phyloP scores from a whole-genome alignment of 2,113 vertebrate species.

The Tachycineta bicolor region DNA sequence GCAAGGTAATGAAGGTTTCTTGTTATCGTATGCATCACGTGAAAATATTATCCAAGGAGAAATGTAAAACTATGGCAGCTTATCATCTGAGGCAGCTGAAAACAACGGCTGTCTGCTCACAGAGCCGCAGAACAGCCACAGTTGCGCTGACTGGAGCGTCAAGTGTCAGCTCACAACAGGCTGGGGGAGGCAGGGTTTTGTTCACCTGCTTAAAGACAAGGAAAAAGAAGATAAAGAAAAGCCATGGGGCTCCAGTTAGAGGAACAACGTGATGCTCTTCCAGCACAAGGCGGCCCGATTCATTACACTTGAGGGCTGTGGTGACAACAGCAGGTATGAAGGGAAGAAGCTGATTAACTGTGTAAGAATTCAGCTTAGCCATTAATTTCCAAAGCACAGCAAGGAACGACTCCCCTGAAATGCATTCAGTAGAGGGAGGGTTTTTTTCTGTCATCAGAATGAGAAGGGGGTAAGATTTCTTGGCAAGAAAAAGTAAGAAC shows the following conservation, averaged over 20 bases:
- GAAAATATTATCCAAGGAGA: slow-evolving; percentile 49
- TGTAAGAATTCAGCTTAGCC: slow-evolving; percentile 12
- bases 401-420: slow-evolving; percentile 32
- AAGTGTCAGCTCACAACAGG: background rate
- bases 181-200: background rate
- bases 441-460: slow-evolving; percentile 48
- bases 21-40: slow-evolving; percentile 26
- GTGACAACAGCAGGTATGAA: slow-evolving; percentile 46
- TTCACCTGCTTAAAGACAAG: slow-evolving; percentile 14
- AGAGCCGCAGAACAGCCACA: background rate
- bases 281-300: background rate
- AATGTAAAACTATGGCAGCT: slow-evolving; percentile 29
- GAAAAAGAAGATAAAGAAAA: background rate
- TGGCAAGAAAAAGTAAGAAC: slow-evolving; percentile 59
- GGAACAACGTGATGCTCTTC: background rate
- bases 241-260: background rate
- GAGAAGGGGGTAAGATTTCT: slow-evolving; percentile 61
- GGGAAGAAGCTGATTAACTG: slow-evolving; percentile 25
- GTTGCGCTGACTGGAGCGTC: background rate
- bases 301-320: background rate
- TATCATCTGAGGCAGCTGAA: slow-evolving; percentile 12
- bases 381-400: slow-evolving; percentile 57
- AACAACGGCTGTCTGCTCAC: background rate
- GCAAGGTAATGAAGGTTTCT: slow-evolving; percentile 44
- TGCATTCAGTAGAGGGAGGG: slow-evolving; percentile 5